Conservation (phyloP, 2,888 invertebrate genomes). For the Tethea ocularis region DNA sequence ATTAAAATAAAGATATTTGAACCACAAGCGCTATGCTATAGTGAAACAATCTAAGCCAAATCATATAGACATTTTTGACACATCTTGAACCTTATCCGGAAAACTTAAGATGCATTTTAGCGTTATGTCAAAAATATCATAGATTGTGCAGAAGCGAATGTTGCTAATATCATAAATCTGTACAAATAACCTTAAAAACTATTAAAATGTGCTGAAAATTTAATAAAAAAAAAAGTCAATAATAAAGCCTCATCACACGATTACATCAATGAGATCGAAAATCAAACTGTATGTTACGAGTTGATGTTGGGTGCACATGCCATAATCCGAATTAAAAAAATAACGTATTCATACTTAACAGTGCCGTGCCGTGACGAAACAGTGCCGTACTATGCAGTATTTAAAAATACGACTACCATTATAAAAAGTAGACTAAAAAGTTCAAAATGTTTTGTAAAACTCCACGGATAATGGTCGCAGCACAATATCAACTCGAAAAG, state of each 20-base stretch:
- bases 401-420: too few species aligned
- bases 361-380: too few species aligned
- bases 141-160: conserved; percentile 42
- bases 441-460: too few species aligned
- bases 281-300: conserved; percentile 15
- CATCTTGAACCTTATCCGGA: neutral
- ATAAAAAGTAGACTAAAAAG: too few species aligned
- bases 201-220: conserved; percentile 51
- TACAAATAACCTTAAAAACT: conserved; percentile 56
- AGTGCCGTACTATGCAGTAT: too few species aligned
- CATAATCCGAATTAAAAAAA: neutral
- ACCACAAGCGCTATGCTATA: neutral
- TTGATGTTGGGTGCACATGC: neutral
- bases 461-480: too few species aligned
- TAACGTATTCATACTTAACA: too few species aligned
- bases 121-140: neutral
- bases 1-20: neutral
- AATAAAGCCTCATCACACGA: conserved; percentile 69
- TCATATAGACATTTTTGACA: neutral
- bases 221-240: conserved; percentile 47
- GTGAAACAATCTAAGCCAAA: neutral
- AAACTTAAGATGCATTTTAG: neutral
- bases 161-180: conserved; percentile 60
- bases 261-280: conserved; percentile 71
- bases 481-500: too few species aligned